Evolutionary conservation across 2,888 invertebrate genomes (phyloP), one percentile per base, ranked within the genome.

Genomic region (Thyatira batis): DNA sequence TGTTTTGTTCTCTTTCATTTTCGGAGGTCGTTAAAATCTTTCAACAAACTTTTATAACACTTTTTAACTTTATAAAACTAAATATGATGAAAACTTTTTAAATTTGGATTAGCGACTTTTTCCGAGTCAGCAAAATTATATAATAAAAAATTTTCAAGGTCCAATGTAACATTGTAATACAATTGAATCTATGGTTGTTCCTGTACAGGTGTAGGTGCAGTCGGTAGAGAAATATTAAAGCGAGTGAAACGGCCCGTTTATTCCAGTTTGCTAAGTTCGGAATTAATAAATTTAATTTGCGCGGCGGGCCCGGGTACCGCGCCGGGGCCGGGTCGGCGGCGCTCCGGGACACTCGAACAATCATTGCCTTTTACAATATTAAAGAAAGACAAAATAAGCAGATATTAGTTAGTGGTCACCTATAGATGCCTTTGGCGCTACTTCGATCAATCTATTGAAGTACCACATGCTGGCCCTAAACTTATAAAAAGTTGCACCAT

Each of bases 181-280:
- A 13, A n/a, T n/a, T 33, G 33, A 33, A 33, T 13, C n/a, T n/a
- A 13, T 33, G 17, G n/a, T 17, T 17, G 13, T 8, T 8, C 2
- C 1, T 8, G 8, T 6, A 11, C 1, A 33, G 13, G 13, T 11
- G 30, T 33, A 13, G 33, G 33, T 39, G 39, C 8, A 17, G 13
- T 17, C 17, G 39, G 39, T 17, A 39, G n/a, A 33, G 17, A 5
- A n/a, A 5, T 2, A 17, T 8, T n/a, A 17, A 1, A 17, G 8
- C 13, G 39, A 8, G 17, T 39, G 39, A 45, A 45, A 30, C 10
- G 48, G 43, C 25, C 20, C 52, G 45, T 39, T 57, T 52, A 54
- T 59, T 54, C 52, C 54, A 25, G 43, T 51, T 50, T 50, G 59
- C 52, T 54, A 50, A 52, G 20, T 55, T 52, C 39, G 20, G 45